Conservation (phyloP, 2,113 vertebrate genomes). For the Ginglymostoma cirratum region DNA sequence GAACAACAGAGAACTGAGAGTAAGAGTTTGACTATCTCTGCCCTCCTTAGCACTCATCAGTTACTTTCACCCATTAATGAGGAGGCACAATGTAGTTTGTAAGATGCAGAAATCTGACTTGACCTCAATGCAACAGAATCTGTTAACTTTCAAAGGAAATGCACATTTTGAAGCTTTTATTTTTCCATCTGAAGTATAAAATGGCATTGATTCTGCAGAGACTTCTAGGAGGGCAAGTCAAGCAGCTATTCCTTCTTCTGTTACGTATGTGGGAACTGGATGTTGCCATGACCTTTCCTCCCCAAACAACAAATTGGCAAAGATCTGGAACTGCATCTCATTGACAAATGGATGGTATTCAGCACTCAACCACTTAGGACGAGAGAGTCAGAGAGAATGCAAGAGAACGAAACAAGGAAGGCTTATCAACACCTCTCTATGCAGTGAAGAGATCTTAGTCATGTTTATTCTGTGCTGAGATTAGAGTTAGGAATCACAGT, state of each 20-base stretch:
- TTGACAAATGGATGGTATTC: not conserved
- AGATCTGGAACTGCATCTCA: not conserved
- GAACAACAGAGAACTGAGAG: not conserved
- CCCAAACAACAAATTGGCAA: not conserved
- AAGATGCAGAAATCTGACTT: not conserved
- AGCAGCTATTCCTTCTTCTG: slow-evolving; percentile 28
- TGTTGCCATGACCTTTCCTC: not conserved
- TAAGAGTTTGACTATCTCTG: not conserved
- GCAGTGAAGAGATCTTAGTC: not conserved
- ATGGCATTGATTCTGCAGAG: not conserved
- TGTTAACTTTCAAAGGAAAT: not conserved
- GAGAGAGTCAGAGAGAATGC: not conserved
- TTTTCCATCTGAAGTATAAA: not conserved
- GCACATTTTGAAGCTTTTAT: not conserved
- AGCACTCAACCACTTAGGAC: not conserved
- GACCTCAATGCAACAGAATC: not conserved
- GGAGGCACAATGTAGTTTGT: not conserved
- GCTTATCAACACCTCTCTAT: not conserved
- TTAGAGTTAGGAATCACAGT: not conserved
- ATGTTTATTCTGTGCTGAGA: not conserved
- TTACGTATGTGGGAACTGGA: slow-evolving; percentile 1
- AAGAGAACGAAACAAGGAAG: not conserved
- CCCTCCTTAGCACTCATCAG: not conserved
- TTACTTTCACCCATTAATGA: not conserved
- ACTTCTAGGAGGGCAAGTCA: not conserved